A percentile compares a stretch with the other conserved stretches of the same genome.
These are phyloP conservation scores for Margaritifera margaritifera DNA, from an alignment of 2,888 invertebrate species.

Conservation along the genomic window DNA sequence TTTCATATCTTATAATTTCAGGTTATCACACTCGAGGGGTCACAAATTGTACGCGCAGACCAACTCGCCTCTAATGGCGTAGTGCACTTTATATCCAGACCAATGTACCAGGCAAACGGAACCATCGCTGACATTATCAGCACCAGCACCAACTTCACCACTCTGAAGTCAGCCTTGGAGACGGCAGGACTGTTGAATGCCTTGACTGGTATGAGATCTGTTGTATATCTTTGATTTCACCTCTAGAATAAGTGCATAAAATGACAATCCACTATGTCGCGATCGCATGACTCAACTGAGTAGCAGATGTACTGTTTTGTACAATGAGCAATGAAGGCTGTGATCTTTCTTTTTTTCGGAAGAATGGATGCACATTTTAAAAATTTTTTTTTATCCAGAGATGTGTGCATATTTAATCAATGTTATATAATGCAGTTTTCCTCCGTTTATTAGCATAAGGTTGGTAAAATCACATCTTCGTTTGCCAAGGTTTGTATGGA, in stretches of 20 bases:
- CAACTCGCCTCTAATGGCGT: constrained; percentile 46
- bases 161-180: constrained; percentile 37
- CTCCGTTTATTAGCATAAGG: too few species aligned
- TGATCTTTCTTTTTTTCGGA: background rate
- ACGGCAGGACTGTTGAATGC: constrained; percentile 37
- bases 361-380: too few species aligned
- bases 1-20: constrained; percentile 13
- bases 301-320: too few species aligned
- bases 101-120: constrained; percentile 41
- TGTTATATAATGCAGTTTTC: too few species aligned
- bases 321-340: background rate
- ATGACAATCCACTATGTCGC: too few species aligned
- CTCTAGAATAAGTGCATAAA: too few species aligned
- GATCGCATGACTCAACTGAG: too few species aligned
- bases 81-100: constrained; percentile 38
- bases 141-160: constrained; percentile 31
- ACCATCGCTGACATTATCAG: constrained; percentile 39
- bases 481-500: too few species aligned
- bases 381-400: too few species aligned
- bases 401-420: too few species aligned
- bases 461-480: too few species aligned
- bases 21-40: constrained; percentile 41
- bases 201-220: constrained; percentile 28
- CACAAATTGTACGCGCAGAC: constrained; percentile 24
- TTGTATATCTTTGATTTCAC: background rate